Conservation (phyloP, 1,140 invertebrate genomes). For the Parapsyche elsis region DNA sequence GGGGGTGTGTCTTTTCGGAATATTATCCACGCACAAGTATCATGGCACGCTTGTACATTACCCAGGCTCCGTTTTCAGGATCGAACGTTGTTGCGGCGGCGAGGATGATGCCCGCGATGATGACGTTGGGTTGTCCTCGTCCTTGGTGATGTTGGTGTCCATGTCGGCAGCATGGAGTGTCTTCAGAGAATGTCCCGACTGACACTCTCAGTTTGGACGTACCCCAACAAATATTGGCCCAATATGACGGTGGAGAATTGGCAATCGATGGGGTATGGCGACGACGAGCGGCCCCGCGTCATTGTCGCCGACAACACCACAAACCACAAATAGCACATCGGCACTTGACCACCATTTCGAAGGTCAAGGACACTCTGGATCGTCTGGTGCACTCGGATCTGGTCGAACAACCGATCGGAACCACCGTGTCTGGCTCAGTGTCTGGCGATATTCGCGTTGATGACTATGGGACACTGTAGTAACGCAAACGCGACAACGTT, state of each 20-base stretch:
- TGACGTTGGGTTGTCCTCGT: not conserved
- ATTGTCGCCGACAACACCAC: not conserved
- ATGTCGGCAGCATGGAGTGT: not conserved
- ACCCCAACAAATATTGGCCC: conserved; percentile 2
- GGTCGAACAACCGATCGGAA: not conserved
- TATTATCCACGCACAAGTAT: no score
- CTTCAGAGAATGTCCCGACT: no score
- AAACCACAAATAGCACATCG: no score
- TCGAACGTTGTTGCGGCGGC: not conserved
- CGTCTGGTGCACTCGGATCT: not conserved
- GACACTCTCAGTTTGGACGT: no score
- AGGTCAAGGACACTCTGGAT: not conserved
- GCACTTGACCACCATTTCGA: no score
- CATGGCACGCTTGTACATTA: no score
- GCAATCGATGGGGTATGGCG: conserved; percentile 22
- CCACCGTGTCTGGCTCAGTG: no score
- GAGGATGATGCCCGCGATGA: not conserved
- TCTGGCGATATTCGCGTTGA: no score
- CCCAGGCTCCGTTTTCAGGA: not conserved
- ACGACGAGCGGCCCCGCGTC: conserved; percentile 1
- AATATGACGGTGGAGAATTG: conserved; percentile 19
- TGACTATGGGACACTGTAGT: no score
- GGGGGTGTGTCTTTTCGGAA: no score
- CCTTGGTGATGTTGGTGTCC: not conserved
- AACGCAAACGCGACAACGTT: no score